Base-by-base conservation (phyloP, 2,797 vertebrate genomes). In the Onychomys arenicola region DNA sequence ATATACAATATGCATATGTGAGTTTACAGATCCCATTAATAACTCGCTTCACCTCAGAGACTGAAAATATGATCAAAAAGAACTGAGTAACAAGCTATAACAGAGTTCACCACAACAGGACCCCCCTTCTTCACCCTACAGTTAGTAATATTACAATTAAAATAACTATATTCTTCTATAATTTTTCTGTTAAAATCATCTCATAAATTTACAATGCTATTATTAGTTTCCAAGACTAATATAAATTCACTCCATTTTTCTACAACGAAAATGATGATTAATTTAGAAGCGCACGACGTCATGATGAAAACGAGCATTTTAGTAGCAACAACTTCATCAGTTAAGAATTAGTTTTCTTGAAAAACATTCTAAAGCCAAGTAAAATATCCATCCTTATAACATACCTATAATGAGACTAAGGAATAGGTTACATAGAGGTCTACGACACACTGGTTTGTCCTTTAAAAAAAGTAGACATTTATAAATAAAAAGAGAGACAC, bases 1-100 rank as follows among this genome's bases (percentile, higher is more conserved):
- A 99, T 99, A 99, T 99, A 99, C 99, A 99, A 99, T 99, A 99
- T 99, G 99, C 99, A 99, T 99, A 99, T 99, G 99, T 99, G 99
- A 99, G 99, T 99, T 99, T 99, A 99, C 99, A 99, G 99, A 99
- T 99, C 99, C 98, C 99, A 99, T 99, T 99, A 99, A 99, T 99
- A 99, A 99, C 99, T 99, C 99, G 98, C 99, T 99, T 99, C 99
- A 99, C 99, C 99, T 99, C 99, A 99, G 99, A 99, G 99, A 99
- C 99, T 99, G 99, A 99, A 99, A 99, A 99, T 99, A 99, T 99
- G 99, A 99, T 99, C 99, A 99, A 99, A 98, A 99, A 99, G 99
- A 99, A 99, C 99, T 98, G 99, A 99, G 99, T 99, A 99, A 99
- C 99, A 99, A 99, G 99, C 99, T 99, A 99, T 99, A 99, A 99